phyloP scores from a whole-genome alignment of 2,888 invertebrate genomes.

The Loripinus fragilis region DNA sequence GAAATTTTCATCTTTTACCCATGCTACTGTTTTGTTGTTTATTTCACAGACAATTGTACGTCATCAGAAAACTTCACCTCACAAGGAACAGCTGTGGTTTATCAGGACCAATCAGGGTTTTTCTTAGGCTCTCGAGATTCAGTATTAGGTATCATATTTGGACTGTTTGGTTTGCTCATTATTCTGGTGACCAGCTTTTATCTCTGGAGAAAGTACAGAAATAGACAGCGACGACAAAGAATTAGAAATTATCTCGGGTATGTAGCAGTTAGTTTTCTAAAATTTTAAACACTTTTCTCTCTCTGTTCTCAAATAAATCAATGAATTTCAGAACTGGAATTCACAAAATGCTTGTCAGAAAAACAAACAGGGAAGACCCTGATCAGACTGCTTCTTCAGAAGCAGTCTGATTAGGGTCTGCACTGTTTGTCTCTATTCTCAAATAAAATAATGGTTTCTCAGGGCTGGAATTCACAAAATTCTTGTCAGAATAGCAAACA shows the following conservation, averaged over 20 bases:
- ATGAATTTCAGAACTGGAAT: not conserved
- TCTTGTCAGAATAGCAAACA: no score
- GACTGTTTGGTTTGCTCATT: constrained; percentile 55
- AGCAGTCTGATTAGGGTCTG: no score
- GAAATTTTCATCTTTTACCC: no score
- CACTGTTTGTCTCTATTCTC: no score
- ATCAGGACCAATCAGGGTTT: constrained; percentile 57
- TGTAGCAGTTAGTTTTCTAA: not conserved
- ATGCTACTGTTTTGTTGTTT: not conserved
- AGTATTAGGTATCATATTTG: constrained; percentile 62
- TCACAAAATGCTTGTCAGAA: not conserved
- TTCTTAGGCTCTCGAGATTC: constrained; percentile 52
- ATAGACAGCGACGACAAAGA: constrained; percentile 55
- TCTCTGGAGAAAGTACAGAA: constrained; percentile 54
- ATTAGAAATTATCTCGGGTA: constrained; percentile 61
- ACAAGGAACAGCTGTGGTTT: constrained; percentile 39
- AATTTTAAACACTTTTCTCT: not conserved
- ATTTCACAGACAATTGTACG: constrained; percentile 8
- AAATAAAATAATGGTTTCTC: no score
- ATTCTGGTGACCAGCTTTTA: constrained; percentile 58
- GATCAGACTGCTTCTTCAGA: no score
- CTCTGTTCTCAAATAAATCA: not conserved
- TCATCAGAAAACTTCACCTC: not conserved
- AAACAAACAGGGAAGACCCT: not conserved
- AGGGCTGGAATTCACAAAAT: no score